Percentiles rank a stretch among this genome's conserved stretches.
Evolutionary conservation across 2,113 vertebrate species (phyloP).

Genomic region (Connochaetes taurinus): DNA sequence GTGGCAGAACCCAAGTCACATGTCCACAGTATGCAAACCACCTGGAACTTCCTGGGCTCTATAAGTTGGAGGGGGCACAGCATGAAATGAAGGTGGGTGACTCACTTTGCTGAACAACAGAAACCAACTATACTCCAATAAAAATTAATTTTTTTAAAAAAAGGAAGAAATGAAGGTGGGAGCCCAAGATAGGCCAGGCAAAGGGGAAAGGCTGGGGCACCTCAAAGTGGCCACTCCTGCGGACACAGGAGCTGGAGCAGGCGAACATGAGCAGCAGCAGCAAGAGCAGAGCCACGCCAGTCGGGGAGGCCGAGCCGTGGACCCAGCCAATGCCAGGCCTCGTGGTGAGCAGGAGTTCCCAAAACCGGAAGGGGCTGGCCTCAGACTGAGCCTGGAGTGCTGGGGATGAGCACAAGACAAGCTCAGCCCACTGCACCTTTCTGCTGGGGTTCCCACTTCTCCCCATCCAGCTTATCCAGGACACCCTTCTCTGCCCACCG

Average conservation of each 20-base stretch:
- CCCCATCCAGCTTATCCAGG: neutral
- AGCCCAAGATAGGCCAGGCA: neutral
- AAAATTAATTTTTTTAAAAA: neutral
- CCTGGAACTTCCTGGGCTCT: neutral
- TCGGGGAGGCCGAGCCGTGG: conserved; percentile 78
- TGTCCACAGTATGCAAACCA: neutral
- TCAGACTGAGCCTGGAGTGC: conserved; percentile 64
- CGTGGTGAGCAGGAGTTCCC: conserved; percentile 85
- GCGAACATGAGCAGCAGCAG: conserved; percentile 82
- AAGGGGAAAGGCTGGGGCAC: conserved; percentile 60
- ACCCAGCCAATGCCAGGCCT: conserved; percentile 85
- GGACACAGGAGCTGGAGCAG: conserved; percentile 87
- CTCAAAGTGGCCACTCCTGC: conserved; percentile 89
- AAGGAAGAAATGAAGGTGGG: neutral
- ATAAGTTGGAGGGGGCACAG: neutral
- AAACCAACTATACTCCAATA: neutral
- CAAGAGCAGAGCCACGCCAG: conserved; percentile 81
- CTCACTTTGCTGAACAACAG: conserved; percentile 45
- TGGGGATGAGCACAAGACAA: conserved; percentile 51
- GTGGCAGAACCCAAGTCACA: neutral
- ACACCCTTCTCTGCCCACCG: neutral
- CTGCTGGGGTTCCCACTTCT: neutral
- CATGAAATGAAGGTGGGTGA: neutral
- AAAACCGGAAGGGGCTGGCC: conserved; percentile 60
- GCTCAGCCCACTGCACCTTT: neutral